phyloP scores from a whole-genome alignment of 2,888 invertebrate genomes.

The Exephanes ischioxanthus region DNA sequence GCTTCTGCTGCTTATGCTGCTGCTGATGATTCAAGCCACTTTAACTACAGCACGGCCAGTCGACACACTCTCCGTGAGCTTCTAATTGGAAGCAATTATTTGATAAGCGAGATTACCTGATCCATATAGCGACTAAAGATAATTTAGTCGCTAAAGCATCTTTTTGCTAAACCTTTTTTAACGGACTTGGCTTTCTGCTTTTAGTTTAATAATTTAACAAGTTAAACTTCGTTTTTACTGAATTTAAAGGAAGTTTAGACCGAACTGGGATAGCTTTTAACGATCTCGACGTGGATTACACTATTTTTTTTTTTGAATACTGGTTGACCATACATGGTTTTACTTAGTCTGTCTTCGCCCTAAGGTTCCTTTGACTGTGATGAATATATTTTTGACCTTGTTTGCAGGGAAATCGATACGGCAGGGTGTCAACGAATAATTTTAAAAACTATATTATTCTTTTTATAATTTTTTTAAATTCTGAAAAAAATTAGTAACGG shows the following conservation, averaged over 20 bases:
- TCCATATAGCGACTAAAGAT: slow-evolving; percentile 29
- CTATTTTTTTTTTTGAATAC: background rate
- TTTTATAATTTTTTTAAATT: no score
- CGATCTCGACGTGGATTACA: background rate
- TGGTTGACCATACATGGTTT: no score
- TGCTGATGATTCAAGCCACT: background rate
- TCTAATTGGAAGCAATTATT: slow-evolving; percentile 59
- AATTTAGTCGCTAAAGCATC: no score
- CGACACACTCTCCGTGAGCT: slow-evolving; percentile 3
- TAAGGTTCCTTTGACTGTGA: no score
- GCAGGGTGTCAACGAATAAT: no score
- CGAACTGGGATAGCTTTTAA: background rate
- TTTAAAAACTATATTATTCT: no score
- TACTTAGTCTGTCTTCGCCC: no score
- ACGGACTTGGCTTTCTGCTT: background rate
- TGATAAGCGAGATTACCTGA: slow-evolving; percentile 54
- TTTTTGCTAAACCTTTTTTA: background rate
- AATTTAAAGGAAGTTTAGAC: no score
- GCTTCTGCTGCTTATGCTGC: background rate
- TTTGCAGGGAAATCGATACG: no score
- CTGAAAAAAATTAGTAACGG: no score
- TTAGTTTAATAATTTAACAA: background rate
- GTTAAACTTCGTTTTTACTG: background rate
- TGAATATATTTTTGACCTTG: no score
- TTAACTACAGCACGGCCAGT: slow-evolving; percentile 10